Percentiles rank a stretch among this genome's conserved stretches.
These are phyloP conservation scores for Scolanthus callimorphus DNA, from an alignment of 92 coral and sea anemone genomes.

Conservation along the genomic window DNA sequence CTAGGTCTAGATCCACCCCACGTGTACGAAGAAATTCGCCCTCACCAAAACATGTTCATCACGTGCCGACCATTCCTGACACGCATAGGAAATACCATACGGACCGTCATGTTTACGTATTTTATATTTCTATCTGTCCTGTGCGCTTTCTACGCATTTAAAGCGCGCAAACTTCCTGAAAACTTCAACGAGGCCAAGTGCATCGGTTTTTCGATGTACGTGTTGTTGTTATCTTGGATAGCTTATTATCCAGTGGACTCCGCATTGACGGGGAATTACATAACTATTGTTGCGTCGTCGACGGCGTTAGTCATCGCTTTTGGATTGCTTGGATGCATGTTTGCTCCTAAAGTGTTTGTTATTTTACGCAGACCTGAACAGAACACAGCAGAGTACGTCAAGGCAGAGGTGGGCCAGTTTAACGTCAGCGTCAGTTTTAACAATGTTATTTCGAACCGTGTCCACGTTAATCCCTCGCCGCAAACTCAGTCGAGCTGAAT, in stretches of 20 bases:
- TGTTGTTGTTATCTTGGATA: conserved; percentile 56
- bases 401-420: conserved; percentile 49
- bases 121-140: conserved; percentile 47
- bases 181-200: conserved; percentile 80
- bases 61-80: conserved; percentile 45
- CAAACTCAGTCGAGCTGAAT: too few relatives aligned
- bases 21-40: conserved; percentile 32
- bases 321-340: conserved; percentile 68
- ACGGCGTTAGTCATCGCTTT: conserved; percentile 61
- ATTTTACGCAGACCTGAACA: conserved; percentile 62
- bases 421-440: background rate
- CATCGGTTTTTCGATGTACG: conserved; percentile 75
- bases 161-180: conserved; percentile 74
- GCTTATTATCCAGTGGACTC: conserved; percentile 69
- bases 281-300: conserved; percentile 50
- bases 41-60: conserved; percentile 28
- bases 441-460: too few relatives aligned
- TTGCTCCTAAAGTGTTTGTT: conserved; percentile 58
- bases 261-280: conserved; percentile 45
- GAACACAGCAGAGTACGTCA: conserved; percentile 42
- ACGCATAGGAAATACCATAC: conserved; percentile 31
- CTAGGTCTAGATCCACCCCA: conserved; percentile 51
- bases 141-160: conserved; percentile 70
- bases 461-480: too few relatives aligned
- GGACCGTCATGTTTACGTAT: conserved; percentile 39